A percentile compares a stretch with the other conserved stretches of the same genome.
Evolutionary conservation across 2,113 vertebrate genomes (phyloP).

Genomic region (Tragulus kanchil): DNA sequence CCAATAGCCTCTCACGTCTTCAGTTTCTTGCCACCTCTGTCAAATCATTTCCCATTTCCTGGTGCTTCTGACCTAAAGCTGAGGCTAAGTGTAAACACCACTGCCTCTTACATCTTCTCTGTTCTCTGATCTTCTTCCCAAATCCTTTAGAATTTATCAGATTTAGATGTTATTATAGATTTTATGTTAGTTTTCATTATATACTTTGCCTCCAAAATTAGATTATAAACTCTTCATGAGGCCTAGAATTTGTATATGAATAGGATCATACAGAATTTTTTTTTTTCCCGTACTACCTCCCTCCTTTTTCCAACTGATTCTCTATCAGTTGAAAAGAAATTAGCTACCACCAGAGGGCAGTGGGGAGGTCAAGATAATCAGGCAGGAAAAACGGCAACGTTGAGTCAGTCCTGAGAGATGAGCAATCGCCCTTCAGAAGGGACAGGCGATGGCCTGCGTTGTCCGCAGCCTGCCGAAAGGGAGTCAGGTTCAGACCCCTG

Average conservation of each 20-base stretch:
- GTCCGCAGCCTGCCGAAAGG: too few relatives aligned
- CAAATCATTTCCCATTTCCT: background rate
- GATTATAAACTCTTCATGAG: background rate
- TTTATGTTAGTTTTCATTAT: background rate
- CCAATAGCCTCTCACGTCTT: background rate
- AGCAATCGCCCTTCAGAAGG: too few relatives aligned
- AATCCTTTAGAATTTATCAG: background rate
- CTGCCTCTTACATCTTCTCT: background rate
- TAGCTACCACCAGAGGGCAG: constrained; percentile 60
- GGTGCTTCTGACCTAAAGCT: background rate
- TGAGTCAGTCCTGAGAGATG: too few relatives aligned
- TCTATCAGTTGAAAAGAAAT: background rate
- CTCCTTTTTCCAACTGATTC: background rate
- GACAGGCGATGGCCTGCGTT: too few relatives aligned
- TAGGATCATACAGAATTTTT: background rate
- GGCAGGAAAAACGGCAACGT: background rate
- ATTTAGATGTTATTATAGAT: background rate
- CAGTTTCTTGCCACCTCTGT: background rate
- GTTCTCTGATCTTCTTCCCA: background rate
- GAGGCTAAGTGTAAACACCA: background rate
- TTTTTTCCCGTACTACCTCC: background rate
- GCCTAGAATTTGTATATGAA: constrained; percentile 3
- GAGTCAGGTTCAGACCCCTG: too few relatives aligned
- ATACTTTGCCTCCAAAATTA: constrained; percentile 8
- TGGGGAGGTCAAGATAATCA: background rate